Evolutionary conservation across 2,113 vertebrate genomes (phyloP).

Genomic region (Typhlomys cinereus): DNA sequence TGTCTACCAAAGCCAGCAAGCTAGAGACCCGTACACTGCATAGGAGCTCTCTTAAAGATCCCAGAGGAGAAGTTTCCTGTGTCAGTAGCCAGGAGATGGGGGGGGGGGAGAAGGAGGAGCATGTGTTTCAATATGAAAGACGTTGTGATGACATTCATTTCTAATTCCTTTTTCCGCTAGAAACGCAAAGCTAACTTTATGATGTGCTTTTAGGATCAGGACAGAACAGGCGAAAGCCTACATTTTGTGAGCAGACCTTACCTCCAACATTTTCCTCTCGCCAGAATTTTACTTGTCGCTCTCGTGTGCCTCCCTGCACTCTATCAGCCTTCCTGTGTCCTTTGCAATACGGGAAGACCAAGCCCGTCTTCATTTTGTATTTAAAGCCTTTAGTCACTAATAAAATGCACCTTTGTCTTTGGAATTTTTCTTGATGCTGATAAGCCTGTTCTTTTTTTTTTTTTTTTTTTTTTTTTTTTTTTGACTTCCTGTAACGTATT

Average conservation of each 20-base stretch:
- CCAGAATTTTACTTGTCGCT: neutral
- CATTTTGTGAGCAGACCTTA: slow-evolving; percentile 4
- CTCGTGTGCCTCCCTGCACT: no score
- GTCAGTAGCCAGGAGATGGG: neutral
- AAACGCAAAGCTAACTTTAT: neutral
- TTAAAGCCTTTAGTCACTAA: neutral
- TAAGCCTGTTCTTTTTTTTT: neutral
- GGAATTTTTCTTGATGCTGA: slow-evolving; percentile 12
- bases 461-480: neutral
- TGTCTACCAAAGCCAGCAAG: neutral
- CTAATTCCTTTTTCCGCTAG: neutral
- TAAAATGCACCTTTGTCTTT: neutral
- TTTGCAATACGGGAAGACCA: neutral
- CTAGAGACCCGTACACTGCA: neutral
- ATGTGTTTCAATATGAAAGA: neutral
- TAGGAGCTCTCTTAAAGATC: neutral
- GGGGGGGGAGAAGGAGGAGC: no score
- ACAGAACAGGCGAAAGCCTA: neutral
- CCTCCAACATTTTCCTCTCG: neutral
- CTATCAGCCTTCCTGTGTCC: no score
- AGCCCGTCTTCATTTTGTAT: neutral
- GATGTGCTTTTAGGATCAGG: neutral
- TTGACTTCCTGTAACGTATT: neutral
- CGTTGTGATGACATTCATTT: neutral
- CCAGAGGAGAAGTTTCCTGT: neutral